Base-by-base conservation (phyloP, 2,113 vertebrate genomes). In the Lepus americanus region DNA sequence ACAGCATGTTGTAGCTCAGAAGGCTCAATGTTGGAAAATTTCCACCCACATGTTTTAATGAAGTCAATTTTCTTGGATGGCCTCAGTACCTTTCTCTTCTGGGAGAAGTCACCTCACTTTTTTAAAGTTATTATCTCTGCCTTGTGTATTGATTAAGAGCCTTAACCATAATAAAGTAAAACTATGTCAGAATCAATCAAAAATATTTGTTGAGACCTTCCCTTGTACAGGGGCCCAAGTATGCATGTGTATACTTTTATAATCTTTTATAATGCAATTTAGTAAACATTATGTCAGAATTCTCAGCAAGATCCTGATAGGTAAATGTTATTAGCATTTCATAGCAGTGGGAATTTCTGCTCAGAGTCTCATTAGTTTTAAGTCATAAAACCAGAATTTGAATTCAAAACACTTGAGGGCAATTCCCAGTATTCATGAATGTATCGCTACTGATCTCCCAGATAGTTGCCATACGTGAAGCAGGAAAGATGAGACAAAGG, bases 311-410 rank as follows among this genome's bases (percentile, higher is more conserved):
- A 27, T 66, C n/a, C 20, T 61, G 6, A 66, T 33, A 66, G 16
- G 27, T 13, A 8, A 16, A 51, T 0, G 0, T 87, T 23, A 14
- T 53, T 29, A 61, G 4, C 4, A 70, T 93, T 72, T 91, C 13
- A 88, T 22, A 22, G 33, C 61, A 72, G 29, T 53, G 17, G 49
- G 61, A 29, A 66, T 9, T 59, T 29, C 59, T 78, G 19, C 53
- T 29, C 22, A 77, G 51, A 7, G 1, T 61, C 31, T 93, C 8
- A 3, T 53, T 61, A 31, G 5, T 53, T 82, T 74, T 59, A 79
- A n/a, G 5, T 53, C 44, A 19, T 36, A 92, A 93, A 92, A 67
- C 27, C n/a, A 64, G 44, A 27, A 67, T 92, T 85, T 93, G 27
- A 86, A 89, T 9, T 79, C 7, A 72, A 86, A 79, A 51, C 31